These are phyloP conservation scores for Lerema accius DNA, from an alignment of 1,140 invertebrate species.

Conservation along the genomic window DNA sequence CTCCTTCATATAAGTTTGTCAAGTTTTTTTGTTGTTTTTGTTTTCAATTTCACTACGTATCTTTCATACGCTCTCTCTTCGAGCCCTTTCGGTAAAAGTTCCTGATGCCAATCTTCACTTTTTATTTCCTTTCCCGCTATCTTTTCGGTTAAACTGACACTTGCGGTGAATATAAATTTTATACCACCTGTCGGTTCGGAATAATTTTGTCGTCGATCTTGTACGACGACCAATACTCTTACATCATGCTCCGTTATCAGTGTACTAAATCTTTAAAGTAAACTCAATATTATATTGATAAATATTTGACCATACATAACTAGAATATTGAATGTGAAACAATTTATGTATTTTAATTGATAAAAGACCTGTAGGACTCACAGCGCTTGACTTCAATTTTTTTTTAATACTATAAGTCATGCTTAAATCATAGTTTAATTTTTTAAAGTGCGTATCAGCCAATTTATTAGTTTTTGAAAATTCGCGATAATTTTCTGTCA, in stretches of 20 bases:
- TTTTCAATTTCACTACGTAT: background rate
- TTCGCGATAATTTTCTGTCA: too few relatives aligned
- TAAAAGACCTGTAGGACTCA: too few relatives aligned
- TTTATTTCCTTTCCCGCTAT: constrained; percentile 15
- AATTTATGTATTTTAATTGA: too few relatives aligned
- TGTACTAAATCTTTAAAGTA: background rate
- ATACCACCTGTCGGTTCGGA: background rate
- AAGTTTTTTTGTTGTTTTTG: too few relatives aligned
- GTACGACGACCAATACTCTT: background rate
- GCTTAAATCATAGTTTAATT: too few relatives aligned
- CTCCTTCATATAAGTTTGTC: too few relatives aligned
- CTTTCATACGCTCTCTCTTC: constrained; percentile 4
- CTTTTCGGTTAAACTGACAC: constrained; percentile 6
- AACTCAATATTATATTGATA: background rate
- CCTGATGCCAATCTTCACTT: constrained; percentile 28
- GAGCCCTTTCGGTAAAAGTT: constrained; percentile 25
- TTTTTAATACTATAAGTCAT: too few relatives aligned
- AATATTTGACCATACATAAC: background rate
- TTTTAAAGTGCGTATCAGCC: too few relatives aligned
- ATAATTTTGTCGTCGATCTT: background rate
- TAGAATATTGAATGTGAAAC: too few relatives aligned
- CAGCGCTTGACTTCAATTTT: too few relatives aligned
- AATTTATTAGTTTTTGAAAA: too few relatives aligned
- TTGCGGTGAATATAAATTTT: background rate
- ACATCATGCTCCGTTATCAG: background rate